These are phyloP conservation scores for Torymus auratus DNA, from an alignment of 2,888 invertebrate species.

Conservation along the genomic window DNA sequence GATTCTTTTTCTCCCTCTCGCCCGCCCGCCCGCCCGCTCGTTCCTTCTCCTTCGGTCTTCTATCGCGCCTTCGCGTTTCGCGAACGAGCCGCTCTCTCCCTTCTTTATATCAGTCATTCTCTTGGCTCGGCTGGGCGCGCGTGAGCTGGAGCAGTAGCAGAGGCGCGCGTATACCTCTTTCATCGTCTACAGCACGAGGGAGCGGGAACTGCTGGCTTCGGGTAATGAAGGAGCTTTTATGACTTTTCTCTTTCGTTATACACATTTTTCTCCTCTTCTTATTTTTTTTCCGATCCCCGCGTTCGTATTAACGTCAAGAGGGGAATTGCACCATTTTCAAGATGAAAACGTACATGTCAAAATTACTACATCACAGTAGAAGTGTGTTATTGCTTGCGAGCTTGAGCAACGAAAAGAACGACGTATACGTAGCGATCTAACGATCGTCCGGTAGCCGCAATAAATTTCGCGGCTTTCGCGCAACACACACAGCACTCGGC, in stretches of 20 bases:
- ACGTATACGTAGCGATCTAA: no score
- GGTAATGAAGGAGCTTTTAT: constrained; percentile 55
- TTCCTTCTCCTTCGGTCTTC: not conserved
- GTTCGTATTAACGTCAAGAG: not conserved
- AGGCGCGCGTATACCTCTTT: constrained; percentile 16
- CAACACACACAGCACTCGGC: no score
- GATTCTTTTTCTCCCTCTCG: constrained; percentile 31
- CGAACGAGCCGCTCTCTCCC: constrained; percentile 15
- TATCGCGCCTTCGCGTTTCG: constrained; percentile 41
- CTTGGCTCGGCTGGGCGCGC: not conserved
- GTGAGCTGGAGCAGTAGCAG: no score
- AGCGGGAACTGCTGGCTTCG: constrained; percentile 47
- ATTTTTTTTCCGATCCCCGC: not conserved
- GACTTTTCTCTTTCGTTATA: constrained; percentile 43
- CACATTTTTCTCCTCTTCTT: not conserved
- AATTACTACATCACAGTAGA: no score
- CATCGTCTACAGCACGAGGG: constrained; percentile 32
- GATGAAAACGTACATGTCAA: no score
- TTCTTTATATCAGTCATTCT: constrained; percentile 54
- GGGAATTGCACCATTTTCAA: no score
- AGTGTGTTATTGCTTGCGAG: no score
- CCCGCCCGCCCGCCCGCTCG: constrained; percentile 20
- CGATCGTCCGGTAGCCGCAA: no score
- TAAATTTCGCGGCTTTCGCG: no score
- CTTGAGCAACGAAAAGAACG: no score